Percentiles rank a stretch among this genome's conserved stretches.
phyloP scores from a whole-genome alignment of 2,113 vertebrate species.

The Microtus ochrogaster region DNA sequence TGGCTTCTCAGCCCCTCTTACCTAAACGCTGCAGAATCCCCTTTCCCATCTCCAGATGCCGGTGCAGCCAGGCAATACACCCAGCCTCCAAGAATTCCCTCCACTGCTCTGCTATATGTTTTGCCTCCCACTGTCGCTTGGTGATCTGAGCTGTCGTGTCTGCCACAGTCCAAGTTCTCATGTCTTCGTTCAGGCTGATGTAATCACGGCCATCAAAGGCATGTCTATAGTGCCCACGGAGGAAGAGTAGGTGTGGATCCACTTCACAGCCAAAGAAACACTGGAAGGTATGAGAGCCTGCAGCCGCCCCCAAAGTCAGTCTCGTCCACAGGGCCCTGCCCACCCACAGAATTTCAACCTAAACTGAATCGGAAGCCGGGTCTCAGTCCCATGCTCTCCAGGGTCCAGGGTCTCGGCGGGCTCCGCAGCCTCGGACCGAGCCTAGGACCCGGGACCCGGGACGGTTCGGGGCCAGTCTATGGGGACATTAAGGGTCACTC shows the following conservation, averaged over 20 bases:
- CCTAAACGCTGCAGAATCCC: background rate
- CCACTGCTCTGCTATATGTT: rapidly evolving
- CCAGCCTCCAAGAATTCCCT: rapidly evolving
- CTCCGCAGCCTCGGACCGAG: rapidly evolving
- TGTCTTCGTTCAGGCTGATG: background rate
- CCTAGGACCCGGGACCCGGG: rapidly evolving
- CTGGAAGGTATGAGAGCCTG: conserved; percentile 13
- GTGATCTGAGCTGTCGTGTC: background rate
- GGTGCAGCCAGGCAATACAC: rapidly evolving
- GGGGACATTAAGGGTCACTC: background rate
- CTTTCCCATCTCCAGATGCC: background rate
- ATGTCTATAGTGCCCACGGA: background rate
- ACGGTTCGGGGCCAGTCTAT: rapidly evolving
- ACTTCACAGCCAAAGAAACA: background rate
- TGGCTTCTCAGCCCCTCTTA: background rate
- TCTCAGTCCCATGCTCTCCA: rapidly evolving
- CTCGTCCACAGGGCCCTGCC: rapidly evolving
- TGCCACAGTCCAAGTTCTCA: background rate
- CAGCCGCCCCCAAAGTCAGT: background rate
- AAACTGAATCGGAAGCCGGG: background rate
- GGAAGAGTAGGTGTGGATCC: background rate
- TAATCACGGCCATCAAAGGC: background rate
- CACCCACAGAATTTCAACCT: background rate
- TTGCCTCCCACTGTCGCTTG: background rate
- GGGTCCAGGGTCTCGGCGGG: rapidly evolving